These are phyloP conservation scores for Meteorus sp. DNA, from an alignment of 1,140 invertebrate genomes.

Conservation along the genomic window DNA sequence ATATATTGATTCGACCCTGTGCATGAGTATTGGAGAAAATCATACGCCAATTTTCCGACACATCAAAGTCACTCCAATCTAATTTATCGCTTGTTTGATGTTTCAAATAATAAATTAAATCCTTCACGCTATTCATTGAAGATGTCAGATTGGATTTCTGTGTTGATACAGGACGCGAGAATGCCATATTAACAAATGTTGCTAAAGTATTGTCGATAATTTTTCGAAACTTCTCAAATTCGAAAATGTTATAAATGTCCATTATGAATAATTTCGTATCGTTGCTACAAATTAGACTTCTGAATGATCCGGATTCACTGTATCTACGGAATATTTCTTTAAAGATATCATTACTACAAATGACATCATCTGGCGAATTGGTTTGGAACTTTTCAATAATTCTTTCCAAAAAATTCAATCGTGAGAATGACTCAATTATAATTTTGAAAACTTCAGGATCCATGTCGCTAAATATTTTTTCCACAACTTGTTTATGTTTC, in stretches of 20 bases:
- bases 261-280: slow-evolving; percentile 57
- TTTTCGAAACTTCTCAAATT: slow-evolving; percentile 56
- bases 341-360: slow-evolving; percentile 57
- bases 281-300: slow-evolving; percentile 56
- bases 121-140: slow-evolving; percentile 33
- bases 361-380: slow-evolving; percentile 43
- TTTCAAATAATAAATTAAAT: slow-evolving; percentile 39
- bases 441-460: slow-evolving; percentile 40
- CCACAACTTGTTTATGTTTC: slow-evolving; percentile 38
- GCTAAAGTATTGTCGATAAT: slow-evolving; percentile 48
- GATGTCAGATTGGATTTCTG: slow-evolving; percentile 46
- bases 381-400: slow-evolving; percentile 28
- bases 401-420: slow-evolving; percentile 40
- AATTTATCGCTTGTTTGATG: slow-evolving; percentile 30
- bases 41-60: slow-evolving; percentile 36
- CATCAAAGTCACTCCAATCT: slow-evolving; percentile 36
- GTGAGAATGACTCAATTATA: slow-evolving; percentile 39
- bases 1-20: slow-evolving; percentile 40
- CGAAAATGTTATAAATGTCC: slow-evolving; percentile 60
- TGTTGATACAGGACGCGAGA: slow-evolving; percentile 33
- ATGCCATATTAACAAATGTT: slow-evolving; percentile 40
- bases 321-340: slow-evolving; percentile 56
- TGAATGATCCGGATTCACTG: slow-evolving; percentile 34
- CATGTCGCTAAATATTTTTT: slow-evolving; percentile 39
- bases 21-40: slow-evolving; percentile 38